Percentiles rank a stretch among this genome's conserved stretches.
Conservation (phyloP, 2,113 vertebrate species). For the Salvelinus fontinalis region DNA sequence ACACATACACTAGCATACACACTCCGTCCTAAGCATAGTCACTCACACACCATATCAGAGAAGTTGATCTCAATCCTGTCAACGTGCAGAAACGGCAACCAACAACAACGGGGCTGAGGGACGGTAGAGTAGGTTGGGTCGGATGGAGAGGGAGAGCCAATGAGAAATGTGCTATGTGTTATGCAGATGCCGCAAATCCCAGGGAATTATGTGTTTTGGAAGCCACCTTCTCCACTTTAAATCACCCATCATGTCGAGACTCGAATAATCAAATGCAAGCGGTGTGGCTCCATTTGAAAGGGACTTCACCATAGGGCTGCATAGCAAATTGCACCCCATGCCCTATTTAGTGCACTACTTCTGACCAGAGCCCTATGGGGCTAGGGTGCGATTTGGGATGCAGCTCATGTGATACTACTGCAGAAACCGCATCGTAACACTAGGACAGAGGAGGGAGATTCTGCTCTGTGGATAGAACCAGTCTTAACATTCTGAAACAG, state of each 20-base stretch:
- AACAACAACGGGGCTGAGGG: constrained; percentile 17
- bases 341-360: neutral
- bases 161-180: constrained; percentile 54
- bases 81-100: constrained; percentile 42
- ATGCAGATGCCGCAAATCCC: constrained; percentile 57
- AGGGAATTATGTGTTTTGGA: constrained; percentile 44
- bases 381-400: too few species aligned
- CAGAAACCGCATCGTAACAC: constrained; percentile 13
- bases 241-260: constrained; percentile 43
- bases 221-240: constrained; percentile 40
- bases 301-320: constrained; percentile 23
- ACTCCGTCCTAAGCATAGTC: neutral
- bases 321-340: neutral
- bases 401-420: constrained; percentile 28
- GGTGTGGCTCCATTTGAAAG: constrained; percentile 42
- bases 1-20: neutral
- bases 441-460: constrained; percentile 14
- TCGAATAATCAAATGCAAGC: constrained; percentile 54
- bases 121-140: neutral
- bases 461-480: constrained; percentile 17
- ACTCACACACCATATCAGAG: constrained; percentile 18
- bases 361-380: too few species aligned
- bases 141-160: constrained; percentile 26
- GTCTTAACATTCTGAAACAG: constrained; percentile 18
- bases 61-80: constrained; percentile 35